These are phyloP conservation scores for Scarus forsteni DNA, from an alignment of 2,797 vertebrate species.

Conservation along the genomic window DNA sequence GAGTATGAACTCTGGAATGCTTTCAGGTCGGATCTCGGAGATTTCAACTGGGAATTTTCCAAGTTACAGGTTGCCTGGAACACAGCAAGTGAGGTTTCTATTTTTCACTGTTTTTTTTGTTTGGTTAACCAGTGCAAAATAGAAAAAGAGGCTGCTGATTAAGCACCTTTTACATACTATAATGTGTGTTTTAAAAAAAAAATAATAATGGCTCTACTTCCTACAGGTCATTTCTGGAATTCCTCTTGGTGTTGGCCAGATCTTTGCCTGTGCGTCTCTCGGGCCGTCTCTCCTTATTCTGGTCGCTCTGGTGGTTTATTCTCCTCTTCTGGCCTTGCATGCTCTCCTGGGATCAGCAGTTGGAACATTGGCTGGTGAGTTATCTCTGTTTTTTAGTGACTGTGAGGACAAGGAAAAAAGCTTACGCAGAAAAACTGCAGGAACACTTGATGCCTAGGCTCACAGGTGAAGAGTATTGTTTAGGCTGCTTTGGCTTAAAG, in stretches of 20 bases:
- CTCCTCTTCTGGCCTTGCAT: conserved; percentile 77
- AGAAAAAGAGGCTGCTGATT: too few species aligned
- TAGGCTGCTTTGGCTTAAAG: too few species aligned
- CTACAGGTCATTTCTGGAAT: conserved; percentile 78
- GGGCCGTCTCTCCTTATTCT: conserved; percentile 81
- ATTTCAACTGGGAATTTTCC: too few species aligned
- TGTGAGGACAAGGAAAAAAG: conserved; percentile 13
- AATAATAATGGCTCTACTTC: too few species aligned
- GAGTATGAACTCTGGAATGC: too few species aligned
- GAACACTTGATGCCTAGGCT: too few species aligned
- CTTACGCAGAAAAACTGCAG: too few species aligned
- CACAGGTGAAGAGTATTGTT: too few species aligned
- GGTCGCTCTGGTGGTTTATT: conserved; percentile 79
- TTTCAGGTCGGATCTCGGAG: too few species aligned
- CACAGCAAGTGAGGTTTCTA: background rate
- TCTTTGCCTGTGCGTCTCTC: conserved; percentile 78
- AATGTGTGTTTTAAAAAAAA: too few species aligned
- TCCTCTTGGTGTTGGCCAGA: conserved; percentile 83
- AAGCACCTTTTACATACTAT: too few species aligned
- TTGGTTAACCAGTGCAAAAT: background rate
- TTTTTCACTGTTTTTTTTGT: background rate
- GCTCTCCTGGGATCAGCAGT: conserved; percentile 80
- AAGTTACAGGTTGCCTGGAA: too few species aligned
- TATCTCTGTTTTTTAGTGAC: background rate
- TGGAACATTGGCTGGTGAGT: conserved; percentile 80